Evolutionary conservation across 1,140 invertebrate genomes (phyloP).

Genomic region (Calosoma granatense): DNA sequence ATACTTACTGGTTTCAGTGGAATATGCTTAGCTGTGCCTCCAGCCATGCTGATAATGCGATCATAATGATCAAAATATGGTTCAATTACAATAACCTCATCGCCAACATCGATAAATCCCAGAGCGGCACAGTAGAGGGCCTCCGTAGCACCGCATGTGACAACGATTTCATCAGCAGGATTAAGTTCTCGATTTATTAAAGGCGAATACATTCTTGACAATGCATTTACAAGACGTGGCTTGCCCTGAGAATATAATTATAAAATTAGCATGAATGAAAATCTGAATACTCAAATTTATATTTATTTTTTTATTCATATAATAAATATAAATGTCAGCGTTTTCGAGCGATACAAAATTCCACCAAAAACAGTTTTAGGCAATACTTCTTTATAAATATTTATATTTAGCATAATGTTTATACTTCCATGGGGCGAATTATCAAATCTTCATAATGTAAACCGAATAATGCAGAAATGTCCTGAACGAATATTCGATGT

Average conservation of each 20-base stretch:
- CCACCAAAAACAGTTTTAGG: too few relatives aligned
- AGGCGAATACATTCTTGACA: slow-evolving; percentile 72
- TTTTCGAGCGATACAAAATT: too few relatives aligned
- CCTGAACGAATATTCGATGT: too few relatives aligned
- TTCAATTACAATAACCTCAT: slow-evolving; percentile 95
- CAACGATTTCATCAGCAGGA: slow-evolving; percentile 54
- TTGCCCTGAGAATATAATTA: slow-evolving; percentile 62
- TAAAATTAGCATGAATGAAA: too few relatives aligned
- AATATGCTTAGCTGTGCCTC: slow-evolving; percentile 77
- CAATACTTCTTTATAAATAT: too few relatives aligned
- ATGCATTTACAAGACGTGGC: slow-evolving; percentile 69
- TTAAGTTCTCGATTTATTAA: slow-evolving; percentile 54
- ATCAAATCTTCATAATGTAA: too few relatives aligned
- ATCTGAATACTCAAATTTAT: too few relatives aligned
- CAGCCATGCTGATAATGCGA: slow-evolving; percentile 80
- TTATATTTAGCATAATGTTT: too few relatives aligned
- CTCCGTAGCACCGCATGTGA: slow-evolving; percentile 86
- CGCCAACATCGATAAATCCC: slow-evolving; percentile 73
- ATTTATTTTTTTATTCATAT: too few relatives aligned
- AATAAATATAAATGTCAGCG: too few relatives aligned
- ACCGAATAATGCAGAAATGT: too few relatives aligned
- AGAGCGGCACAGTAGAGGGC: slow-evolving; percentile 68
- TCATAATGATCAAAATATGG: slow-evolving; percentile 97
- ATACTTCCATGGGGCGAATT: too few relatives aligned
- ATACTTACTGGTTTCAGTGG: slow-evolving; percentile 55